These are phyloP conservation scores for Lomographa bimaculata DNA, from an alignment of 2,888 invertebrate genomes.

Conservation along the genomic window DNA sequence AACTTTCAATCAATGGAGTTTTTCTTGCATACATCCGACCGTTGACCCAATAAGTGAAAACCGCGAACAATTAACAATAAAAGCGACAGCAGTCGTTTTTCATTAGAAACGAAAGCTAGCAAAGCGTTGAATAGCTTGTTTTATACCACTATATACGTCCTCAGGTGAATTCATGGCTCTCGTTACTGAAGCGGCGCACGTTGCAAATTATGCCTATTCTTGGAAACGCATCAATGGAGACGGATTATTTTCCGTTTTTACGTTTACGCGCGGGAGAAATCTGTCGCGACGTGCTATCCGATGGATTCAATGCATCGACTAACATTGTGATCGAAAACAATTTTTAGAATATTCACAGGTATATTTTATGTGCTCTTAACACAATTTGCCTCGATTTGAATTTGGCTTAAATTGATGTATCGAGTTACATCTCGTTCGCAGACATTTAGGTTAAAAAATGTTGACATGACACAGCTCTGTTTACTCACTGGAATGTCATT, in stretches of 20 bases:
- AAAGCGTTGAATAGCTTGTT: constrained; percentile 58
- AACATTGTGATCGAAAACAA: too few species aligned
- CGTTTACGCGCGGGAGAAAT: constrained; percentile 50
- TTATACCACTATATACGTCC: constrained; percentile 50
- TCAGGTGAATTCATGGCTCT: constrained; percentile 54
- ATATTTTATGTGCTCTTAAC: too few species aligned
- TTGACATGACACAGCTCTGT: too few species aligned
- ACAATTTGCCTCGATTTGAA: too few species aligned
- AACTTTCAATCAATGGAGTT: too few species aligned
- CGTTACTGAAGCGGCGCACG: constrained; percentile 47
- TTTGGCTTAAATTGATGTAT: too few species aligned
- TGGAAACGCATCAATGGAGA: constrained; percentile 65
- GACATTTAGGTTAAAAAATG: too few species aligned
- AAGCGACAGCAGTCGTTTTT: constrained; percentile 55
- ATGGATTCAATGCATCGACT: constrained; percentile 22
- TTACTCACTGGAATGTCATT: too few species aligned
- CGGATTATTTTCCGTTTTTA: constrained; percentile 66
- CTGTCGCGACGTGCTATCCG: constrained; percentile 32
- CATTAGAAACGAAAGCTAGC: constrained; percentile 62
- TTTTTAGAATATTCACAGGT: too few species aligned
- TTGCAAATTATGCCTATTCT: constrained; percentile 58
- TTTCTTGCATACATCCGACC: constrained; percentile 27
- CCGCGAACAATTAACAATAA: constrained; percentile 49
- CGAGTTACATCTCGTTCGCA: constrained; percentile 25
- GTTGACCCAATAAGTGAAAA: constrained; percentile 57